Evolutionary conservation across 2,888 invertebrate genomes (phyloP).

Genomic region (Phanerotoma sp.): DNA sequence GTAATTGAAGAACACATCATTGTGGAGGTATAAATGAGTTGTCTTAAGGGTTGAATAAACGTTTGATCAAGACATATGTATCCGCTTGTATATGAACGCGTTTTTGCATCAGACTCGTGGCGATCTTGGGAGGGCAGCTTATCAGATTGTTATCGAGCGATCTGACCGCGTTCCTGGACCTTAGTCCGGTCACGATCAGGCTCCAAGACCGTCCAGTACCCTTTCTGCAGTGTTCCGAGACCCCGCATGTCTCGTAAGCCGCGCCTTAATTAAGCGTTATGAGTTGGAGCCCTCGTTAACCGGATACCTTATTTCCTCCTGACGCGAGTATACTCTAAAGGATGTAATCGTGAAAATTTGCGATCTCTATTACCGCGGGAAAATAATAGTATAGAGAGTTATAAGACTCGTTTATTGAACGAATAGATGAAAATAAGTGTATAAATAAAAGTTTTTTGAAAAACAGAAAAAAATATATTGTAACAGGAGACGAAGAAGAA

Average conservation of each 20-base stretch:
- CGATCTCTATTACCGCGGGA: constrained; percentile 22
- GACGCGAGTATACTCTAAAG: constrained; percentile 25
- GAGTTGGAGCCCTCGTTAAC: constrained; percentile 56
- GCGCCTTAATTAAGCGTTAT: constrained; percentile 57
- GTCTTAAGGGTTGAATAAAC: constrained; percentile 3
- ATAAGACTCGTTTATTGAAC: not conserved
- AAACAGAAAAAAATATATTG: no score
- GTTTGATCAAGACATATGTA: constrained; percentile 1
- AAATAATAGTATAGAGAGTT: constrained; percentile 1
- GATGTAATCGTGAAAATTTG: constrained; percentile 24
- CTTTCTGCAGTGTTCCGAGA: constrained; percentile 27
- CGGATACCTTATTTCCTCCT: constrained; percentile 29
- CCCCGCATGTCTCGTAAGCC: constrained; percentile 32
- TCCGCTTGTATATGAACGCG: not conserved
- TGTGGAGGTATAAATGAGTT: not conserved
- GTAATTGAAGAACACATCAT: no score
- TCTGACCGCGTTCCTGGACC: constrained; percentile 54
- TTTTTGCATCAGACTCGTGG: constrained; percentile 23
- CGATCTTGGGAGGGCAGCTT: constrained; percentile 56
- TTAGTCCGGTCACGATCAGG: constrained; percentile 54
- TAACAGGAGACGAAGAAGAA: no score
- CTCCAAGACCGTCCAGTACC: constrained; percentile 37
- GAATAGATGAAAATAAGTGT: no score
- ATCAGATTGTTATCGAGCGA: constrained; percentile 55
- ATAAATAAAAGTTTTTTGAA: no score